phyloP scores from a whole-genome alignment of 2,113 vertebrate genomes.

The Spea bombifrons region DNA sequence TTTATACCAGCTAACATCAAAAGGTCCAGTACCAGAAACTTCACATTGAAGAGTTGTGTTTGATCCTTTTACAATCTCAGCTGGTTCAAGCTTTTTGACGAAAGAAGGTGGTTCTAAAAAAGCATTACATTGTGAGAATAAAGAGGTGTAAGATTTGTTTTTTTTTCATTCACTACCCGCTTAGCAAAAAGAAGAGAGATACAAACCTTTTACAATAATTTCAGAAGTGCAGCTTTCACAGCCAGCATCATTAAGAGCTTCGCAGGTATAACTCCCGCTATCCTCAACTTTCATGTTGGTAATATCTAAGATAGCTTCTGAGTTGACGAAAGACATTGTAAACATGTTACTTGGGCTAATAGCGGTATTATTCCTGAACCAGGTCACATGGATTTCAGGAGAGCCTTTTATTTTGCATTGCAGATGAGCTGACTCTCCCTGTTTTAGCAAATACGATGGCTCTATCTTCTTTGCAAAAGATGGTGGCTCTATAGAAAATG shows the following conservation, averaged over 20 bases:
- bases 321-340: conserved; percentile 79
- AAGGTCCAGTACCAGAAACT: conserved; percentile 84
- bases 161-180: neutral
- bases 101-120: conserved; percentile 90
- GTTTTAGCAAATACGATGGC: conserved; percentile 88
- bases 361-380: conserved; percentile 93
- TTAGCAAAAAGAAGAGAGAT: conserved; percentile 6
- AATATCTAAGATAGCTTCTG: conserved; percentile 81
- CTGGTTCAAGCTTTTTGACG: conserved; percentile 81
- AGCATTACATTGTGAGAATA: conserved; percentile 54
- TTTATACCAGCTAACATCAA: conserved; percentile 95
- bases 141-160: neutral
- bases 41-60: conserved; percentile 84
- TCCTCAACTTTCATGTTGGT: conserved; percentile 77
- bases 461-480: conserved; percentile 92
- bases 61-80: conserved; percentile 85
- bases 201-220: conserved; percentile 94
- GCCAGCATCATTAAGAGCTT: conserved; percentile 90
- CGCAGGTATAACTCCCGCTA: conserved; percentile 89
- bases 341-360: conserved; percentile 81
- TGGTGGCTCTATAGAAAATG: conserved; percentile 81
- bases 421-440: conserved; percentile 83
- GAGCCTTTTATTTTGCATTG: conserved; percentile 91
- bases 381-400: conserved; percentile 85
- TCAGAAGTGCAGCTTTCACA: conserved; percentile 84